Evolutionary conservation across 2,113 vertebrate genomes (phyloP), one percentile per base, ranked within the genome.

Genomic region (Prolemur simus): DNA sequence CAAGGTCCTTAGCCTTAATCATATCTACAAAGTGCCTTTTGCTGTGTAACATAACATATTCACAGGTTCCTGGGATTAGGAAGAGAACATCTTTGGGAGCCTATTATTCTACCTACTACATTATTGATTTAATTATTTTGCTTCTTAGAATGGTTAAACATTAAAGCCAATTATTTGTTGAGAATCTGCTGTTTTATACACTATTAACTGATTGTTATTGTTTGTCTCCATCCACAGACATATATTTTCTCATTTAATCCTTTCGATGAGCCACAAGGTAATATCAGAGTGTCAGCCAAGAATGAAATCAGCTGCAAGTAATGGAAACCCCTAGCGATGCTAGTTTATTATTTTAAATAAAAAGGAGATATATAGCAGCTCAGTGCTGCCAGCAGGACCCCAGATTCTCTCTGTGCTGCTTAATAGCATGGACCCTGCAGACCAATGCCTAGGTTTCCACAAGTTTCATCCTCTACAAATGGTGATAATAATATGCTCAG

Each of bases 271-370:
- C 20, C 54, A 8, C 29, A 58, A 95, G 34, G 37, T 93, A 78
- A 85, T 49, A 69, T 17, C 20, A 29, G 1, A 71, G 49, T 42
- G 56, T 89, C 49, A 95, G 54, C 69, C 76, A 87, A 96, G 74
- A 96, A 45, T 56, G n/a, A 92, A 83, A 69, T 96, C 49, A 95
- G 74, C 68, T 84, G 8, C 68, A 64, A 89, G 69, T 93, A 77
- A 81, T 20, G 27, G 54, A 77, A 80, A 68, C 21, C 17, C 23
- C 54, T 89, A 74, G n/a, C 56, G 93, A 82, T 0, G 10, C 71
- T 45, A 23, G 34, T 13, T 86, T 71, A 63, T 91, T 87, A 71
- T 54, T 83, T 83, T 54, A 71, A 97, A 95, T 42, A 49, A 94
- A 84, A 87, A 37, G 9, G 54, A 74, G 47, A 52, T 63, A 37